Percentiles rank a stretch among this genome's conserved stretches.
Conservation (phyloP, 2,888 invertebrate species). For the Cephonodes hylas region DNA sequence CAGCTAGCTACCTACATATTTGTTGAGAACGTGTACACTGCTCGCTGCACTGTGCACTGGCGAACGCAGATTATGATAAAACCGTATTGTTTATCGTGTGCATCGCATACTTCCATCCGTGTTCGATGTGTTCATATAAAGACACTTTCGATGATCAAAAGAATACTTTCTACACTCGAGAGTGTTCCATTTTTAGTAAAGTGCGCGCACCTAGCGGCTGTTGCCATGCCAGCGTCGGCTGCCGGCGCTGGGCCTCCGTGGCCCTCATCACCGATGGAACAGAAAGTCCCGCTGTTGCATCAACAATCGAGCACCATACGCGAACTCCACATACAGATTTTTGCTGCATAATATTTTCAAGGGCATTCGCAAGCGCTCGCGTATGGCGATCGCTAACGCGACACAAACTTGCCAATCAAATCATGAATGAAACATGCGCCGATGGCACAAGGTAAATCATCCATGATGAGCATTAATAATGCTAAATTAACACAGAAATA, state of each 20-base stretch:
- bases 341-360: slow-evolving; percentile 80
- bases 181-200: slow-evolving; percentile 73
- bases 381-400: slow-evolving; percentile 46
- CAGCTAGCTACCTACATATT: slow-evolving; percentile 13
- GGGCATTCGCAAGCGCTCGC: slow-evolving; percentile 61
- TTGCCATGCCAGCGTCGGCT: slow-evolving; percentile 61
- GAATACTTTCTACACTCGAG: slow-evolving; percentile 70
- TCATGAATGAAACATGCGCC: slow-evolving; percentile 72
- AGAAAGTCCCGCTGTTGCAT: slow-evolving; percentile 47
- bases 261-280: slow-evolving; percentile 50
- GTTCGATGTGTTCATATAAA: slow-evolving; percentile 34
- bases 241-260: slow-evolving; percentile 34
- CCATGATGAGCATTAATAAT: slow-evolving; percentile 45
- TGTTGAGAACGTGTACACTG: background rate
- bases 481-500: slow-evolving; percentile 70
- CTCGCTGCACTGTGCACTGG: background rate
- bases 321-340: slow-evolving; percentile 60
- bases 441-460: slow-evolving; percentile 46
- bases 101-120: slow-evolving; percentile 34
- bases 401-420: slow-evolving; percentile 47
- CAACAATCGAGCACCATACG: slow-evolving; percentile 46
- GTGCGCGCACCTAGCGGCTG: slow-evolving; percentile 45
- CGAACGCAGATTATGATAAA: background rate
- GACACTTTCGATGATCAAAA: slow-evolving; percentile 53
- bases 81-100: slow-evolving; percentile 8